These are phyloP conservation scores for Kryptolebias marmoratus DNA, from an alignment of 2,113 vertebrate species.

Conservation along the genomic window DNA sequence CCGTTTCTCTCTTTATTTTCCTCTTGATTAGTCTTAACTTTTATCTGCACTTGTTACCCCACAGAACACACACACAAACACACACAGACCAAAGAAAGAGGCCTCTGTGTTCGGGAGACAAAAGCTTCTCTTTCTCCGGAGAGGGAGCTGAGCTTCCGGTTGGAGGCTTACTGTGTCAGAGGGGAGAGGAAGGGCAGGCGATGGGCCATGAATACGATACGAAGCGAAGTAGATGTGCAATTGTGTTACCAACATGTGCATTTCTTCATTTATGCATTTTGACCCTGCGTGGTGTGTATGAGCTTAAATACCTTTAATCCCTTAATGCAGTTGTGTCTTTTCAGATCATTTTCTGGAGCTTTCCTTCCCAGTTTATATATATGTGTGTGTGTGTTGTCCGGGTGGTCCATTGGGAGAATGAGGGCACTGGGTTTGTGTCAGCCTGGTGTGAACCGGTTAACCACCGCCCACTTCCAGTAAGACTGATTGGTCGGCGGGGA, in stretches of 20 bases:
- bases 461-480: slow-evolving; percentile 51
- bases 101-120: slow-evolving; percentile 85
- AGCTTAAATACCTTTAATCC: slow-evolving; percentile 41
- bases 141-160: slow-evolving; percentile 85
- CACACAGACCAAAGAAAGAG: slow-evolving; percentile 79
- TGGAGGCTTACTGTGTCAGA: slow-evolving; percentile 86
- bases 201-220: slow-evolving; percentile 79
- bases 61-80: slow-evolving; percentile 34
- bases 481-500: slow-evolving; percentile 67
- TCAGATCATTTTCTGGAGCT: slow-evolving; percentile 9
- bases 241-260: slow-evolving; percentile 2
- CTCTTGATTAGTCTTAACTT: slow-evolving; percentile 67
- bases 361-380: slow-evolving; percentile 14
- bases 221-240: slow-evolving; percentile 15
- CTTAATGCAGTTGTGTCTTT: slow-evolving; percentile 33
- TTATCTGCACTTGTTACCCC: slow-evolving; percentile 70
- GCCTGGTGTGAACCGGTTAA: slow-evolving; percentile 74
- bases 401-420: slow-evolving; percentile 60
- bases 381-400: slow-evolving; percentile 38
- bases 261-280: slow-evolving; percentile 40
- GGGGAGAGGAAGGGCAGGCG: slow-evolving; percentile 83
- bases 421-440: slow-evolving; percentile 82
- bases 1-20: slow-evolving; percentile 33
- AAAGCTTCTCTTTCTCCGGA: slow-evolving; percentile 85
- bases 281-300: slow-evolving; percentile 14